A percentile compares a stretch with the other conserved stretches of the same genome.
Conservation (phyloP, 2,888 invertebrate species). For the Melinaea marsaeus region DNA sequence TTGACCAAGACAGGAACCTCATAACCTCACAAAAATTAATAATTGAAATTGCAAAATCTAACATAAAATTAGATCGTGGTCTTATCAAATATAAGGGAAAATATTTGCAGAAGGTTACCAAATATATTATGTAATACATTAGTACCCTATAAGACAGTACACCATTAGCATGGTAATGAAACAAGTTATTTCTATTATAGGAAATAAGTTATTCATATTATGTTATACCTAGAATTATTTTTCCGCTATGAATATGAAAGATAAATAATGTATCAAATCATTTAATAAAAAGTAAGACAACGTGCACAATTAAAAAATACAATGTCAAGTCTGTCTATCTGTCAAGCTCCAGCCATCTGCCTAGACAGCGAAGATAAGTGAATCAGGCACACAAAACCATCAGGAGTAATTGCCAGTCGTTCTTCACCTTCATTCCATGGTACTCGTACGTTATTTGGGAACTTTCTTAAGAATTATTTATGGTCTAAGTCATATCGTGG, state of each 20-base stretch:
- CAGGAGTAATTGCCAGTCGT: slow-evolving; percentile 85
- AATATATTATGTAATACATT: not conserved
- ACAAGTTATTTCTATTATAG: not conserved
- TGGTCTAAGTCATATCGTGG: not conserved
- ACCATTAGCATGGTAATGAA: too few species aligned
- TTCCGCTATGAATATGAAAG: too few species aligned
- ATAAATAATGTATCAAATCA: too few species aligned
- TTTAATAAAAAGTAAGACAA: not conserved
- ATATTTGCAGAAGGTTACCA: not conserved
- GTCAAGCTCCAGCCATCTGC: slow-evolving; percentile 83
- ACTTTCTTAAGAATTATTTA: slow-evolving; percentile 79
- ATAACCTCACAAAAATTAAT: not conserved
- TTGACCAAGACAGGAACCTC: too few species aligned
- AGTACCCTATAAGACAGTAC: too few species aligned
- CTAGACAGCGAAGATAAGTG: slow-evolving; percentile 84
- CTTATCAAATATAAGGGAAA: not conserved
- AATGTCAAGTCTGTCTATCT: slow-evolving; percentile 72
- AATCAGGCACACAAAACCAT: slow-evolving; percentile 86
- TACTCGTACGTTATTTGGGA: slow-evolving; percentile 87
- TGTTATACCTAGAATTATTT: too few species aligned
- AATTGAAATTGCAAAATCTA: not conserved
- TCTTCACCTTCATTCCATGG: slow-evolving; percentile 90
- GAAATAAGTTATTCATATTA: not conserved
- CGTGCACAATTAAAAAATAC: slow-evolving; percentile 59
- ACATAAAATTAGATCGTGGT: not conserved